Percentiles rank a stretch among this genome's conserved stretches.
Evolutionary conservation across 2,113 vertebrate genomes (phyloP).

Genomic region (Gallinago jamesoni): DNA sequence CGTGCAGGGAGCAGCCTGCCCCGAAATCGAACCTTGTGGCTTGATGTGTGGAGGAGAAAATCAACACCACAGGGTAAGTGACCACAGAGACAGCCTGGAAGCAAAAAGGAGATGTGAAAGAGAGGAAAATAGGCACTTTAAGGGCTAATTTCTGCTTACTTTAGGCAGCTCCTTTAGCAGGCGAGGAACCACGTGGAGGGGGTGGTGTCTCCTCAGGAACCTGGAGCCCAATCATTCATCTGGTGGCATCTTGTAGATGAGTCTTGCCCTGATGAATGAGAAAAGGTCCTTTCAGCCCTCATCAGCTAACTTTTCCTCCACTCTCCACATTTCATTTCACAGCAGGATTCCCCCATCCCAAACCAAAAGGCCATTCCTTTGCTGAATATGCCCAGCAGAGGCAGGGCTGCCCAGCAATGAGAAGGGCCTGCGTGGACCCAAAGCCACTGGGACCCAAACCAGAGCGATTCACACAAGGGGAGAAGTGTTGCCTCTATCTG

Average conservation of each 20-base stretch:
- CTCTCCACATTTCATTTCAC: not conserved
- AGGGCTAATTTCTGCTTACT: not conserved
- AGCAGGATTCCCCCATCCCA: not conserved
- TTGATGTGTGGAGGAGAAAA: not conserved
- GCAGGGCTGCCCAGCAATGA: not conserved
- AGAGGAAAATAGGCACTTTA: not conserved
- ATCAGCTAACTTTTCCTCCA: not conserved
- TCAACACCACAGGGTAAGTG: not conserved
- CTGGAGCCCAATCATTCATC: not conserved
- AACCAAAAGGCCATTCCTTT: not conserved
- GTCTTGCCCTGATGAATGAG: not conserved
- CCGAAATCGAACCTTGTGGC: fast-evolving
- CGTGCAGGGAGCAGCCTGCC: not conserved
- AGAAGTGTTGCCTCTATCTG: not conserved
- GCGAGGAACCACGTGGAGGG: too few species aligned
- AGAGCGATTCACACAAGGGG: fast-evolving
- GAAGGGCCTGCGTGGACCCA: fast-evolving
- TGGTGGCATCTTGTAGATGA: not conserved
- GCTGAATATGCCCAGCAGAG: fast-evolving
- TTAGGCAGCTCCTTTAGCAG: not conserved
- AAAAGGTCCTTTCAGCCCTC: not conserved
- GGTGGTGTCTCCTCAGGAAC: not conserved
- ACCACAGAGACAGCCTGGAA: not conserved
- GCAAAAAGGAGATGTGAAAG: not conserved
- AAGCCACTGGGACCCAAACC: not conserved